phyloP scores from a whole-genome alignment of 1,140 invertebrate species.

The Zaprionus africanus region DNA sequence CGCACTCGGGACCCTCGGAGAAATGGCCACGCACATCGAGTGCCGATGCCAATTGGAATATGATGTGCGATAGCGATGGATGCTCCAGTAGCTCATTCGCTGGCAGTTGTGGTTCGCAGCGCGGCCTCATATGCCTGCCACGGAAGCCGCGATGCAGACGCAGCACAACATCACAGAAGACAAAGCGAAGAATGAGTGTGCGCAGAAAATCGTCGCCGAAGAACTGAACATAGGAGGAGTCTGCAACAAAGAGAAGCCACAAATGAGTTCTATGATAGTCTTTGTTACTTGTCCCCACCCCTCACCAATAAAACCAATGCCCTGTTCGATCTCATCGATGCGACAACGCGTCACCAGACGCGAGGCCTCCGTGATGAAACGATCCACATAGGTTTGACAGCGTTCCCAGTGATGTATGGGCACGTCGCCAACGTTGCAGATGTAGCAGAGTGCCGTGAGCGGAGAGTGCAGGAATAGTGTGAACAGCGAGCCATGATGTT shows the following conservation, averaged over 20 bases:
- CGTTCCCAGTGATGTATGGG: constrained; percentile 95
- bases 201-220: constrained; percentile 97
- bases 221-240: constrained; percentile 93
- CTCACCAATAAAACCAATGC: constrained; percentile 83
- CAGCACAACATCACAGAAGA: constrained; percentile 96
- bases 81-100: constrained; percentile 96
- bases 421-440: constrained; percentile 94
- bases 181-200: constrained; percentile 93
- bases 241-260: constrained; percentile 85
- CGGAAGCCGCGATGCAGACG: constrained; percentile 93
- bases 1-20: constrained; percentile 89
- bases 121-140: constrained; percentile 92
- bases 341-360: constrained; percentile 92
- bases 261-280: background rate
- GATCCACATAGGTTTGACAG: constrained; percentile 94
- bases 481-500: constrained; percentile 96
- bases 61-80: constrained; percentile 91
- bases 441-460: constrained; percentile 95
- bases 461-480: constrained; percentile 98
- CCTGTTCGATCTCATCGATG: constrained; percentile 89
- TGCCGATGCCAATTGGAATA: constrained; percentile 92
- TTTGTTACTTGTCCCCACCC: background rate
- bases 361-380: constrained; percentile 95
- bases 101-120: constrained; percentile 93
- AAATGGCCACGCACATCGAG: constrained; percentile 93